Evolutionary conservation across 1,140 invertebrate species (phyloP).

Genomic region (Diachasmimorpha longicaudata): DNA sequence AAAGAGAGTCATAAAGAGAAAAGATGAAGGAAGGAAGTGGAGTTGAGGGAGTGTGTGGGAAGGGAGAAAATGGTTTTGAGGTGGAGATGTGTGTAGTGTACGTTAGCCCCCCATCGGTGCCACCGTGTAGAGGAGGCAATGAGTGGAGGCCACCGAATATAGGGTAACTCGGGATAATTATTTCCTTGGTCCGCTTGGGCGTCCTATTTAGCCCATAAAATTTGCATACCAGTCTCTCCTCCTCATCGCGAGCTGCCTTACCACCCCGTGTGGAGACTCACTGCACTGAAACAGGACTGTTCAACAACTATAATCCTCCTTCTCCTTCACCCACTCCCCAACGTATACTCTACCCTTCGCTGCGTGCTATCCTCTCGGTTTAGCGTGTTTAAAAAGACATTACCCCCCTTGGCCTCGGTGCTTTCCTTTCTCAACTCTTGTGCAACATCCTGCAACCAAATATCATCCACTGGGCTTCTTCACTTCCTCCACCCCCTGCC

Average conservation of each 20-base stretch:
- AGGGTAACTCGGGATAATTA: slow-evolving; percentile 45
- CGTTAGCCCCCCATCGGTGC: background rate
- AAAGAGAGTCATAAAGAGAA: slow-evolving; percentile 22
- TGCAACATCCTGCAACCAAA: slow-evolving; percentile 8
- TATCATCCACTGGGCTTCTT: background rate
- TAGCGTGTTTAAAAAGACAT: slow-evolving; percentile 10
- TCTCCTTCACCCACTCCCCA: background rate
- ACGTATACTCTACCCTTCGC: background rate
- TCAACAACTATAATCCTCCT: background rate
- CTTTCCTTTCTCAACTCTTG: background rate
- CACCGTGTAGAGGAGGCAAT: slow-evolving; percentile 19
- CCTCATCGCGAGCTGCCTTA: background rate
- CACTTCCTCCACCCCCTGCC: no score
- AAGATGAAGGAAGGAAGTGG: slow-evolving; percentile 10
- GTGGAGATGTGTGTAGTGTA: background rate
- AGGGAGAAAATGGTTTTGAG: background rate
- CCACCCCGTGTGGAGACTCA: background rate
- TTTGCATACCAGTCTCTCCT: slow-evolving; percentile 39
- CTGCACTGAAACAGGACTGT: background rate
- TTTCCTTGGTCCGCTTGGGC: slow-evolving; percentile 40
- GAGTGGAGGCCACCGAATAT: slow-evolving; percentile 40
- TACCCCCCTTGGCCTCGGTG: background rate
- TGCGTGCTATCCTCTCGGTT: background rate
- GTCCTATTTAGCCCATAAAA: slow-evolving; percentile 50
- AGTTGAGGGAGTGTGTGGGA: slow-evolving; percentile 27